Conservation (phyloP, 2,797 vertebrate species). For the Alcedo atthis region DNA sequence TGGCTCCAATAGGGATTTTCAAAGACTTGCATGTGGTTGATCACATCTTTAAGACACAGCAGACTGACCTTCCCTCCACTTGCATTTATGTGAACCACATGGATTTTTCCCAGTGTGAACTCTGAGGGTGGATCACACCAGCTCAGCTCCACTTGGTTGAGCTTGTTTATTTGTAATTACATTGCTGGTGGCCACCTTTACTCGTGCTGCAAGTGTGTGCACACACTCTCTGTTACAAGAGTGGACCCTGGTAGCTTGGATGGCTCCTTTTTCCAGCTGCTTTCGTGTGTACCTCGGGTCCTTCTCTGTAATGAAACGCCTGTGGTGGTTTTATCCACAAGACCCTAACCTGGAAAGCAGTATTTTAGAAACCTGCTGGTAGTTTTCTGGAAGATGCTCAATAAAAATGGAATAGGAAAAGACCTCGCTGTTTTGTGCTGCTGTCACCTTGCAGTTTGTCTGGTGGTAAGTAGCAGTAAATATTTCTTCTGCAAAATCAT, state of each 20-base stretch:
- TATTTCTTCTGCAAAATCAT: neutral
- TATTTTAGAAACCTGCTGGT: neutral
- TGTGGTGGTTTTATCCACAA: neutral
- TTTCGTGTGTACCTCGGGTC: neutral
- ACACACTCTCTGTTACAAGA: neutral
- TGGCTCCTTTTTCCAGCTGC: neutral
- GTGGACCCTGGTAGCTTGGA: neutral
- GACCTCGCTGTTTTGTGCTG: neutral
- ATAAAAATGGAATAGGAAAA: neutral
- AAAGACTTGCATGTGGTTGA: neutral
- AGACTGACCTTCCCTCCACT: neutral
- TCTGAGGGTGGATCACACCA: neutral
- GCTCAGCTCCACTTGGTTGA: neutral
- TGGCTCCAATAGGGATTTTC: neutral
- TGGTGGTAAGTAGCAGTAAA: neutral
- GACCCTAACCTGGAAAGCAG: neutral
- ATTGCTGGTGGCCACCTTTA: neutral
- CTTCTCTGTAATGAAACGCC: constrained; percentile 44
- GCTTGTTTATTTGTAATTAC: neutral
- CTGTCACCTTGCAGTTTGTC: neutral
- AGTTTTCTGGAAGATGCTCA: neutral
- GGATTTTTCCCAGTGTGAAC: neutral
- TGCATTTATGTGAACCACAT: neutral
- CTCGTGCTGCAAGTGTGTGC: rapidly evolving
- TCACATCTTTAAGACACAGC: neutral